Conservation (phyloP, 2,797 vertebrate species). For the Nothura maculosa region DNA sequence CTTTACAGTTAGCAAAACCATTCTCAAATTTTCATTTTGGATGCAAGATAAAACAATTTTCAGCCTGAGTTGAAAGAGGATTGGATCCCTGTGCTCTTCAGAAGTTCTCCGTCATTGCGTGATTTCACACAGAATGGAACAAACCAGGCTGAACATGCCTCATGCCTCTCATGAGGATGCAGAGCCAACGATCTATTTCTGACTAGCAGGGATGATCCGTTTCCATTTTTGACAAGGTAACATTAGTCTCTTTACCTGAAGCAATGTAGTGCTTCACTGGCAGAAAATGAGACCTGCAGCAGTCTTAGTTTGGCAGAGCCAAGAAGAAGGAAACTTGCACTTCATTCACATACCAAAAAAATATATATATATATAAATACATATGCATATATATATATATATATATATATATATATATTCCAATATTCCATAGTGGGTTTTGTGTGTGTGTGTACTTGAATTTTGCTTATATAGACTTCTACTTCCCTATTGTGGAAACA, state of each 20-base stretch:
- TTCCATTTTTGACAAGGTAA: slow-evolving; percentile 28
- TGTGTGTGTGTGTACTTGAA: background rate
- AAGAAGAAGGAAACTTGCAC: slow-evolving; percentile 12
- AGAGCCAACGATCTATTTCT: slow-evolving; percentile 27
- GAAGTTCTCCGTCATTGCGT: background rate
- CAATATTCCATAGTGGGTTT: too few species aligned
- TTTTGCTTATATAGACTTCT: background rate
- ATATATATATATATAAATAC: too few species aligned
- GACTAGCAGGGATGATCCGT: background rate
- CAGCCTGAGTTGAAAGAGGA: background rate
- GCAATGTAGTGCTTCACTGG: background rate
- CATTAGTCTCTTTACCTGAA: slow-evolving; percentile 30
- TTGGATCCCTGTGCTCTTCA: background rate
- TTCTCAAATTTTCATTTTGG: background rate
- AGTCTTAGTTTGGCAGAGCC: background rate
- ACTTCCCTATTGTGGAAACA: background rate
- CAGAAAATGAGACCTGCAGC: background rate
- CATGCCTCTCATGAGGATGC: background rate
- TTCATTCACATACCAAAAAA: background rate
- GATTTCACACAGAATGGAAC: background rate
- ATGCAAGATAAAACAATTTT: background rate
- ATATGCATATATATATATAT: background rate
- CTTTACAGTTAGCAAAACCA: background rate
- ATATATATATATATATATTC: background rate
- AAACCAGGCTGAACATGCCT: background rate